Conservation (phyloP, 92 coral and sea anemone species). For the Diadumene lineata region DNA sequence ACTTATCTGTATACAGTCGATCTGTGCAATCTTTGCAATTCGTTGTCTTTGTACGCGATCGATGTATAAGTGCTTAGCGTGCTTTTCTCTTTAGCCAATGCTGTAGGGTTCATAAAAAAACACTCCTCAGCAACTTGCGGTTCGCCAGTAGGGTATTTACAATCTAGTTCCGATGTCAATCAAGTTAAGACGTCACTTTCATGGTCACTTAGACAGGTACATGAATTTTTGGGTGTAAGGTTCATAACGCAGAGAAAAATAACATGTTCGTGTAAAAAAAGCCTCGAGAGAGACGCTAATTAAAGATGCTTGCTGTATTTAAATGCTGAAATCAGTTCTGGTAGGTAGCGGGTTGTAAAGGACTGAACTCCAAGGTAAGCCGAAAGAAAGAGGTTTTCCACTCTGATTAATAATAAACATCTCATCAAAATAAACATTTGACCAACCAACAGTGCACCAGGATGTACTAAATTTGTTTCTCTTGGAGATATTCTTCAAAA, state of each 20-base stretch:
- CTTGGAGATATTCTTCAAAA: no score
- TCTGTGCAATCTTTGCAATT: neutral
- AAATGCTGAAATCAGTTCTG: neutral
- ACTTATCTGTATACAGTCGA: neutral
- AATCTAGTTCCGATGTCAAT: constrained; percentile 13
- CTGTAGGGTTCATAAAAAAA: neutral
- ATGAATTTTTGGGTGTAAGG: constrained; percentile 2
- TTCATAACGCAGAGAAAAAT: neutral
- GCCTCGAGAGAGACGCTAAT: neutral
- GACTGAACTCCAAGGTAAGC: neutral
- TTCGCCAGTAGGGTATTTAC: neutral
- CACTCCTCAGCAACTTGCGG: neutral
- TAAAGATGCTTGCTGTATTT: neutral
- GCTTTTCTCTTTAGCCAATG: neutral
- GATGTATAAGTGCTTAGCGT: no score
- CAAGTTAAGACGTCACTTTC: neutral
- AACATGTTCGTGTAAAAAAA: neutral
- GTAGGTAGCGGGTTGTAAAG: neutral
- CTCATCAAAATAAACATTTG: neutral
- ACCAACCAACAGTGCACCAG: neutral
- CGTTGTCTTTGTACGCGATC: neutral
- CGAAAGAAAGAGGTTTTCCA: neutral
- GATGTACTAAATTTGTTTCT: no score
- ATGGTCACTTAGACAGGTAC: constrained; percentile 8
- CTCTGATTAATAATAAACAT: neutral